Evolutionary conservation across 2,888 invertebrate species (phyloP), one percentile per base, ranked within the genome.

Genomic region (Leptarthrus brevirostris): DNA sequence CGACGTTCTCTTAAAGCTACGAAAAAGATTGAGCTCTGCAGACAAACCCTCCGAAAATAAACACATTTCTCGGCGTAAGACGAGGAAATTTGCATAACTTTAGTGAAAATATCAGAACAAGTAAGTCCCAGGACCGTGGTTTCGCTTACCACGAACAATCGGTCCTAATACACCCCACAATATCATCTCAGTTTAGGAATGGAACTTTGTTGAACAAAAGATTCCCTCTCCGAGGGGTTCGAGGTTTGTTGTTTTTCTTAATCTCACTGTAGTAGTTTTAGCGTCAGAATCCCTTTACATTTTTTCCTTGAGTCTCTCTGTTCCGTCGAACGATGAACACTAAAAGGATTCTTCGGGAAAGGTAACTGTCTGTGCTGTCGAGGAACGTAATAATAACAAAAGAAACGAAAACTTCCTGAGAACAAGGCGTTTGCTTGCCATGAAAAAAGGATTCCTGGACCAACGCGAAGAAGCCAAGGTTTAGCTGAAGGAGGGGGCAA

Each of bases 161-260:
- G 34, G 36, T 30, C 20, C 18, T 12, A 14, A 20, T 14, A 58
- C 30, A 30, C 40, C 36, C 40, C 10, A 18, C 0, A 20, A 5
- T 34, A 5, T 20, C 22, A 40, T 14, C 36, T n/a, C 24, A 34
- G 12, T 18, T 36, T 12, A 20, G 20, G 18, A 22, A 20, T 22
- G 36, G 20, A 20, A 16, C 40, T 36, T 20, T 22, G 12, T 22
- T n/a, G 18, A 5, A 36, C 36, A 40, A 40, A 61, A 40, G 40
- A 40, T 40, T 36, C 47, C 14, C 47, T 14, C 26, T 40, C 10
- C 3, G 12, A 40, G 20, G 10, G 3, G 10, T 18, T n/a, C n/a
- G 14, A 20, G 22, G 22, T 53, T 53, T 61, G 40, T 61, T 61
- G 61, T 61, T 61, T 61, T 40, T 20, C 61, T 61, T 61, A 61